Evolutionary conservation across 2,113 vertebrate species (phyloP).

Genomic region (Platanista minor): DNA sequence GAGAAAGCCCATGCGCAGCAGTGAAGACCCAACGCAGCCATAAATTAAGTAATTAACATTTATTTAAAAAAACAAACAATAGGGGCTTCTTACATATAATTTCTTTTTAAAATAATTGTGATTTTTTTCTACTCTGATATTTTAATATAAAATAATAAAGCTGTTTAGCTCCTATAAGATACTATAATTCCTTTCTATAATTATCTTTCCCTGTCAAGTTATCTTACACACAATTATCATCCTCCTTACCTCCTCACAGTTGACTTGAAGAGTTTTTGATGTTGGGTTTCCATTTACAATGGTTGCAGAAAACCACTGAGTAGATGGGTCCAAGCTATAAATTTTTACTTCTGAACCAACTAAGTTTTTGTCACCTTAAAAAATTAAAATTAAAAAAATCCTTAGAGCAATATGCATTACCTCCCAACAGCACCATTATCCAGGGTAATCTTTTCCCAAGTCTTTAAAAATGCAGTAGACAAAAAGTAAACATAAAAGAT

Average conservation of each 20-base stretch:
- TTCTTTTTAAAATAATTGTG: background rate
- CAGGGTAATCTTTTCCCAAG: background rate
- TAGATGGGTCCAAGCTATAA: slow-evolving; percentile 85
- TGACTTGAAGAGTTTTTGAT: slow-evolving; percentile 82
- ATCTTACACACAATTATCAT: background rate
- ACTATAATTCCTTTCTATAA: background rate
- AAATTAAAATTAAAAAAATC: background rate
- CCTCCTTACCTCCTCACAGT: slow-evolving; percentile 83
- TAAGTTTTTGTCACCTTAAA: slow-evolving; percentile 82
- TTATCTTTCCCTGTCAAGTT: background rate
- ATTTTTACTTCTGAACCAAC: slow-evolving; percentile 85
- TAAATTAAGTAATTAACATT: too few relatives aligned
- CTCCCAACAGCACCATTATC: background rate
- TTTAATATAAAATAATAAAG: slow-evolving; percentile 22
- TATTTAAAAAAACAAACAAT: background rate
- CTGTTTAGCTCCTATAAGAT: background rate
- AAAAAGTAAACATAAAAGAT: slow-evolving; percentile 12
- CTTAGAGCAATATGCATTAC: background rate
- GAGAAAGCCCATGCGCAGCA: too few relatives aligned
- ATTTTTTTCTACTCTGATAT: background rate
- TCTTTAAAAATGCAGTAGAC: background rate
- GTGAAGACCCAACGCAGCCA: too few relatives aligned
- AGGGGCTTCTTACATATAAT: background rate
- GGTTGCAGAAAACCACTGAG: slow-evolving; percentile 85
- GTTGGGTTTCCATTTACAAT: slow-evolving; percentile 82